Percentiles rank a stretch among this genome's conserved stretches.
Conservation (phyloP, 2,797 vertebrate genomes). For the Nyctalus aviator region DNA sequence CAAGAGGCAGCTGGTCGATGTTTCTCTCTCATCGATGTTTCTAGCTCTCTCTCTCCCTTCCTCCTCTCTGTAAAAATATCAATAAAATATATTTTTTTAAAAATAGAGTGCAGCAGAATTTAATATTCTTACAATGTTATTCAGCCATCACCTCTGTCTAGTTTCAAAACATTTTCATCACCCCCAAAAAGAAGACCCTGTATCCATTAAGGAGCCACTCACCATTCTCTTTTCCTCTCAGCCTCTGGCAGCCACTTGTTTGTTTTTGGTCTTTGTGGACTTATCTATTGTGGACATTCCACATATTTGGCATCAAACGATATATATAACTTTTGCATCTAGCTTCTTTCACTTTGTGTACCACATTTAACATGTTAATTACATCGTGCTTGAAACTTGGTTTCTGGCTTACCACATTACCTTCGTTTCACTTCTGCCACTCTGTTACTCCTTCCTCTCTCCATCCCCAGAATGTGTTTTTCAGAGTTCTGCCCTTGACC, state of each 20-base stretch:
- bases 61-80: too few relatives aligned
- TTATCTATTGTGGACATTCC: not conserved
- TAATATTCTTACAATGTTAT: not conserved
- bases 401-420: not conserved
- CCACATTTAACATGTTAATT: not conserved
- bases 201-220: not conserved
- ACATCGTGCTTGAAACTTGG: not conserved
- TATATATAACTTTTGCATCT: not conserved
- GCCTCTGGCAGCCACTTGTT: not conserved
- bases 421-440: not conserved
- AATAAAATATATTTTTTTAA: too few relatives aligned
- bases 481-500: not conserved
- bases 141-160: not conserved
- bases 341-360: not conserved
- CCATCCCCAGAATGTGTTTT: not conserved
- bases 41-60: too few relatives aligned
- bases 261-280: not conserved
- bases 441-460: not conserved
- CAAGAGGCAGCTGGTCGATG: too few relatives aligned
- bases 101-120: not conserved
- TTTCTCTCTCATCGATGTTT: too few relatives aligned
- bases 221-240: not conserved
- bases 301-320: not conserved
- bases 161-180: slow-evolving; percentile 17
- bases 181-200: not conserved